Base-by-base conservation (phyloP, 2,888 invertebrate species). In the Melipona beecheii region DNA sequence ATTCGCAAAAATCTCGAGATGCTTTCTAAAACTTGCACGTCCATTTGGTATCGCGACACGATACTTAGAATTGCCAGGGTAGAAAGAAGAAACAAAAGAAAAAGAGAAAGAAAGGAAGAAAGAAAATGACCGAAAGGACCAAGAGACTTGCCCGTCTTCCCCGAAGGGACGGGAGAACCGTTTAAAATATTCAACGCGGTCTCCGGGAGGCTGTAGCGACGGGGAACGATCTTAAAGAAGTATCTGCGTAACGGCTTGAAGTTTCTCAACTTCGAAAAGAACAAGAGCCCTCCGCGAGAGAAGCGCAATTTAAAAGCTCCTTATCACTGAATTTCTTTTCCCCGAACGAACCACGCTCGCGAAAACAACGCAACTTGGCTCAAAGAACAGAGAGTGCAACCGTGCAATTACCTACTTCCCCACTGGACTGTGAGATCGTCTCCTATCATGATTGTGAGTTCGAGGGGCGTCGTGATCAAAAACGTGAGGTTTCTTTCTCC, bases 171-270 rank as follows among this genome's bases (percentile, higher is more conserved):
- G 36, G 62, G 64, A 62, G 62, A 72, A 17, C 50, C 68, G 52
- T 58, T 68, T 83, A 64, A 82, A 82, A 80, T 74, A 80, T 82
- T 82, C 81, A 82, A 21, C 80, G 43, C 24, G 64, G 73, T 65
- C 58, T 74, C 70, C 56, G 15, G 72, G 68, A 82, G 27, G 56
- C 56, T 66, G 78, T 52, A 78, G 71, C 54, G 50, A 64, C 68
- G 31, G 27, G 50, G 71, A 52, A 71, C 43, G 71, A 81, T 83
- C 72, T 83, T 64, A 58, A 83, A 82, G 54, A 50, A 50, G 27
- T 50, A 62, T 81, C 60, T 52, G 31, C 76, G 69, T 68, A 72
- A 81, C 78, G 43, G 62, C 54, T 60, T 50, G 54, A 75, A 81
- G 82, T 82, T 82, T 75, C 52, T 60, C 65, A 81, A 75, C 65